A percentile compares a stretch with the other conserved stretches of the same genome.
Conservation (phyloP, 1,140 invertebrate species). For the Musca domestica region DNA sequence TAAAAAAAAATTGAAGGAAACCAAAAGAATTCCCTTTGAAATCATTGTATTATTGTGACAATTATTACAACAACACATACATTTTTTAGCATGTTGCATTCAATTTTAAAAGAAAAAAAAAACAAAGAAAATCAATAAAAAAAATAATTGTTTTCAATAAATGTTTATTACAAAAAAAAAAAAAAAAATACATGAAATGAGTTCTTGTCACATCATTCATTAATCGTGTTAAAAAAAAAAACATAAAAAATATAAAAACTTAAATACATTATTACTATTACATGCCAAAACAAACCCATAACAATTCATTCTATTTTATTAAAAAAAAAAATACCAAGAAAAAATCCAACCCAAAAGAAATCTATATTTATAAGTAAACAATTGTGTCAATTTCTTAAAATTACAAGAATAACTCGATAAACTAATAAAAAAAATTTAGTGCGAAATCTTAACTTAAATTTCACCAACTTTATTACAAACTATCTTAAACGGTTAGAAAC, state of each 20-base stretch:
- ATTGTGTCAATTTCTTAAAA: slow-evolving; percentile 22
- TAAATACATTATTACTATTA: no score
- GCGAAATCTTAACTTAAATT: not conserved
- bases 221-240: slow-evolving; percentile 9
- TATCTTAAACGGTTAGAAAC: no score
- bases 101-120: not conserved
- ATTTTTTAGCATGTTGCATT: slow-evolving; percentile 14
- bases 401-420: slow-evolving; percentile 23
- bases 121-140: not conserved
- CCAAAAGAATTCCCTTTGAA: no score
- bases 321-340: slow-evolving; percentile 26
- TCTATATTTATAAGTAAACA: slow-evolving; percentile 26
- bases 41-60: slow-evolving; percentile 11
- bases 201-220: slow-evolving; percentile 34
- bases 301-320: not conserved
- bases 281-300: not conserved
- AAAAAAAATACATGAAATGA: slow-evolving; percentile 35
- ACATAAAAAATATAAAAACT: not conserved
- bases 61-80: slow-evolving; percentile 1
- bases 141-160: slow-evolving; percentile 14
- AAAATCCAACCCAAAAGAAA: slow-evolving; percentile 10
- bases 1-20: no score
- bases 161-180: slow-evolving; percentile 7
- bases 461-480: not conserved
- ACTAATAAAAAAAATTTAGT: slow-evolving; percentile 1